These are phyloP conservation scores for Xenotilapia leptura DNA, from an alignment of 2,113 vertebrate genomes.

Conservation along the genomic window DNA sequence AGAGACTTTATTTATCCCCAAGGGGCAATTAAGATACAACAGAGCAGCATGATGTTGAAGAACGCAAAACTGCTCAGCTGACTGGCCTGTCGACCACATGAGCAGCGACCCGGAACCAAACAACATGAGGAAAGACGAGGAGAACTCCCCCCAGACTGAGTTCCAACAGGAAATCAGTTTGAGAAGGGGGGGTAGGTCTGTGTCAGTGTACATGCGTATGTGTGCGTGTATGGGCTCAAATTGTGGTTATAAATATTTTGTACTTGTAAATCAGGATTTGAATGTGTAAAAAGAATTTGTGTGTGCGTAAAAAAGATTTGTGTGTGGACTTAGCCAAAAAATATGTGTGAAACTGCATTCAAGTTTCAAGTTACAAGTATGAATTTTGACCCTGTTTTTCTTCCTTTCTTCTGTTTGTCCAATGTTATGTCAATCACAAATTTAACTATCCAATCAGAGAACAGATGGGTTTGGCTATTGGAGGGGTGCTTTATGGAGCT, in stretches of 20 bases:
- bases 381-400: background rate
- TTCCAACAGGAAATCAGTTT: background rate
- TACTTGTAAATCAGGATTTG: background rate
- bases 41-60: background rate
- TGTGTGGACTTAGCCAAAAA: background rate
- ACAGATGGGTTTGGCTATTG: background rate
- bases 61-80: background rate
- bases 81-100: accelerated
- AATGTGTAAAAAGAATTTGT: background rate
- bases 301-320: background rate
- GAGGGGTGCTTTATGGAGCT: background rate
- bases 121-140: background rate
- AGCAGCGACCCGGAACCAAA: background rate
- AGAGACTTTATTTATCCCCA: background rate
- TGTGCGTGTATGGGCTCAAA: background rate
- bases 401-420: background rate
- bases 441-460: background rate
- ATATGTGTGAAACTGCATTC: background rate
- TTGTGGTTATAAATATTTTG: background rate
- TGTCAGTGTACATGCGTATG: background rate
- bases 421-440: background rate
- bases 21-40: background rate
- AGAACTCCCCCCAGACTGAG: background rate
- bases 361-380: background rate
- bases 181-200: background rate